phyloP scores from a whole-genome alignment of 2,113 vertebrate species.

The Rynchops niger region DNA sequence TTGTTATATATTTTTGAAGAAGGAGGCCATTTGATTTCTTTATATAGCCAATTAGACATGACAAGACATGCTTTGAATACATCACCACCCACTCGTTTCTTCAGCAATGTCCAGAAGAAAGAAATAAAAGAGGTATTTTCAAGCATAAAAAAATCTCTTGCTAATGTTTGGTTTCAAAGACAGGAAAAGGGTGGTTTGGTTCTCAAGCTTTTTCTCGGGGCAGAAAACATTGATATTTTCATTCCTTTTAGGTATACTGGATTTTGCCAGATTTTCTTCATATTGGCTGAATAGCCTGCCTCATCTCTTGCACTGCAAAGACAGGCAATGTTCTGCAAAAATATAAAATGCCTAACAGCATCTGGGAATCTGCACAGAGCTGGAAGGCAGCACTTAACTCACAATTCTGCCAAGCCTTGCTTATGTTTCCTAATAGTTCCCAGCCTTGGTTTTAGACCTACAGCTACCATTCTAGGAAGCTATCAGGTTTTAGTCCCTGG shows the following conservation, averaged over 20 bases:
- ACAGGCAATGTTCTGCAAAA: not conserved
- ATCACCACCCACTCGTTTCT: not conserved
- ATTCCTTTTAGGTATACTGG: not conserved
- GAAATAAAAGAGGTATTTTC: not conserved
- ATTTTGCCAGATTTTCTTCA: not conserved
- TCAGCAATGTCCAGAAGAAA: not conserved
- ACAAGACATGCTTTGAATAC: conserved; percentile 18
- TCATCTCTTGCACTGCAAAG: not conserved
- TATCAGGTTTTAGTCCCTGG: not conserved
- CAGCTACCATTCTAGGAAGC: not conserved
- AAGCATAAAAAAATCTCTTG: not conserved
- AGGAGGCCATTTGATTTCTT: not conserved
- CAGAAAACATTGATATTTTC: conserved; percentile 13
- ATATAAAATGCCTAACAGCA: not conserved
- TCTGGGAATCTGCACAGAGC: not conserved
- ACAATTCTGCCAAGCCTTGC: not conserved
- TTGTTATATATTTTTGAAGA: not conserved
- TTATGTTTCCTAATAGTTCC: not conserved
- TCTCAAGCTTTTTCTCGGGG: not conserved
- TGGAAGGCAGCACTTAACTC: not conserved
- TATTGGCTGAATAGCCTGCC: not conserved
- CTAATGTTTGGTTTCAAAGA: conserved; percentile 4
- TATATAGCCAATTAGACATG: conserved; percentile 7
- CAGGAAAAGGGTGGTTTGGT: not conserved
- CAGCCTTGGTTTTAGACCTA: not conserved